A percentile compares a stretch with the other conserved stretches of the same genome.
These are phyloP conservation scores for Channallabes apus DNA, from an alignment of 2,797 vertebrate genomes.

Conservation along the genomic window DNA sequence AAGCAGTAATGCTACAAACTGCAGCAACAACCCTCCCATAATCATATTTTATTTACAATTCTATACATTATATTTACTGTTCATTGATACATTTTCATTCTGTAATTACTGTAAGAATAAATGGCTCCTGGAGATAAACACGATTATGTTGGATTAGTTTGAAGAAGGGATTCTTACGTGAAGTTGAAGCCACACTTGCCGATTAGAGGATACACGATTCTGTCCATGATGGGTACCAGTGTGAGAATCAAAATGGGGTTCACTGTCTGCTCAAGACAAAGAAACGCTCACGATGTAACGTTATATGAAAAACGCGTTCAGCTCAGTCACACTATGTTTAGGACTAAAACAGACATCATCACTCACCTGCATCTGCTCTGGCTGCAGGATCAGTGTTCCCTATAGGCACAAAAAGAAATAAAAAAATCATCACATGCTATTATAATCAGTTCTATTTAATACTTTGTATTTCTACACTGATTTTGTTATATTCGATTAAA, in stretches of 20 bases:
- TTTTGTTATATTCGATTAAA: background rate
- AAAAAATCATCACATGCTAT: constrained; percentile 6
- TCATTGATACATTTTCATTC: background rate
- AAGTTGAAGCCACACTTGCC: constrained; percentile 89
- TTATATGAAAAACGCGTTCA: background rate
- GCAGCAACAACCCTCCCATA: background rate
- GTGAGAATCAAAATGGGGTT: constrained; percentile 90
- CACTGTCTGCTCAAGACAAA: constrained; percentile 76
- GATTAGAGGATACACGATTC: constrained; percentile 85
- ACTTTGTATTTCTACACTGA: background rate
- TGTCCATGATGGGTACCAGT: constrained; percentile 87
- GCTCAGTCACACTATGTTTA: background rate
- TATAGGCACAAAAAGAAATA: constrained; percentile 59
- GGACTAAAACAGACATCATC: background rate
- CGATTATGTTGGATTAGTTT: background rate
- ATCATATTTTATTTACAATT: background rate
- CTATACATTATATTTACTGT: too few relatives aligned
- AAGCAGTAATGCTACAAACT: background rate
- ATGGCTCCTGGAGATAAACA: background rate
- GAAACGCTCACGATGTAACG: background rate
- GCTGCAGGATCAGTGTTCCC: constrained; percentile 83
- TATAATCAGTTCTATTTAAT: background rate
- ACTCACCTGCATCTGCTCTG: constrained; percentile 96
- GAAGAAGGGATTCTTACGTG: constrained; percentile 75
- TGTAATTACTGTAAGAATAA: background rate